These are phyloP conservation scores for Hololepta plana DNA, from an alignment of 2,888 invertebrate species.

Conservation along the genomic window DNA sequence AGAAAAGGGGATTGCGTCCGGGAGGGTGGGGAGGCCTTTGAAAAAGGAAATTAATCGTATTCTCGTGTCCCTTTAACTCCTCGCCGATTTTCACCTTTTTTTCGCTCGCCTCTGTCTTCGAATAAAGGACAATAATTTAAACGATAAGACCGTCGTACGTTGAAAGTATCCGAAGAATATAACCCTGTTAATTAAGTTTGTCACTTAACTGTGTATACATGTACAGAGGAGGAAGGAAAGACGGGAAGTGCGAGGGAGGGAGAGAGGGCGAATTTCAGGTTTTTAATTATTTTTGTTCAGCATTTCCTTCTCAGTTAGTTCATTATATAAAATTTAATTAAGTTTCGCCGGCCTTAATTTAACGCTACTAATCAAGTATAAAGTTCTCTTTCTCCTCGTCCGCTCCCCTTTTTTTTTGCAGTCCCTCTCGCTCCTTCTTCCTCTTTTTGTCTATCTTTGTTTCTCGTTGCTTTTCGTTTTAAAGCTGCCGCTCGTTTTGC, in stretches of 20 bases:
- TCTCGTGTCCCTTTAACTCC: too few relatives aligned
- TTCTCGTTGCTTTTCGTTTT: constrained; percentile 13
- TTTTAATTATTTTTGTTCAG: constrained; percentile 33
- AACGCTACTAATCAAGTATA: constrained; percentile 33
- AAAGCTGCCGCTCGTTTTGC: constrained; percentile 23
- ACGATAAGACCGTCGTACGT: too few relatives aligned
- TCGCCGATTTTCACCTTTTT: too few relatives aligned
- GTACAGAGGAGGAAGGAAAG: constrained; percentile 10
- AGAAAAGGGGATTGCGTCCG: too few relatives aligned
- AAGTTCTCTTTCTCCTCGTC: constrained; percentile 28
- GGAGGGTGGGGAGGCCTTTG: too few relatives aligned
- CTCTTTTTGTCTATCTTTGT: too few relatives aligned
- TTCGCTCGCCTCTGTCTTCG: too few relatives aligned
- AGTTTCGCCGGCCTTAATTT: constrained; percentile 31
- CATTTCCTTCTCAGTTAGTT: constrained; percentile 33
- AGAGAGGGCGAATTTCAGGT: constrained; percentile 27
- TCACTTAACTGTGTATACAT: constrained; percentile 28
- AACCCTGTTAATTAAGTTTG: constrained; percentile 31
- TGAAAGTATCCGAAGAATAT: constrained; percentile 24
- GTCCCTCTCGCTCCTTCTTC: too few relatives aligned
- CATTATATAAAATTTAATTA: constrained; percentile 34
- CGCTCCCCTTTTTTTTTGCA: too few relatives aligned
- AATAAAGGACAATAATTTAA: too few relatives aligned
- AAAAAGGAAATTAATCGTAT: too few relatives aligned
- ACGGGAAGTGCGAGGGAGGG: background rate